Evolutionary conservation across 1,140 invertebrate genomes (phyloP), one percentile per base, ranked within the genome.

Genomic region (Sarcophaga bullata): DNA sequence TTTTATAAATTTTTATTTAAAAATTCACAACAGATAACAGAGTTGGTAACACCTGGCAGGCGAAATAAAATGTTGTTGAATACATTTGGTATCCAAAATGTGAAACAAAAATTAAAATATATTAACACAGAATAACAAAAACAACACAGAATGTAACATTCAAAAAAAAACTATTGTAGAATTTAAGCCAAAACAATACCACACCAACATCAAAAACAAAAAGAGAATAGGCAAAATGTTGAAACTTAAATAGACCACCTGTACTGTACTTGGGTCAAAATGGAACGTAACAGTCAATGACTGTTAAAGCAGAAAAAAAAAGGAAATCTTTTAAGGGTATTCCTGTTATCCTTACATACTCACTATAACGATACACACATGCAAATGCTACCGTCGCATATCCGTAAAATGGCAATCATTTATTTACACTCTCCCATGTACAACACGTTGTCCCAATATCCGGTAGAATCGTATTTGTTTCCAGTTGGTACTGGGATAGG

Each of bases 81-180:
- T 58, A 7, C n/a, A 58, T n/a, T 58, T 58, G 5, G 13, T 68
- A 78, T 19, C 75, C 75, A 9, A 78, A 37, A 17, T 49, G 48
- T 10, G 48, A 78, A 78, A 49, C 9, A 78, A 78, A 78, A 25
- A 58, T 2, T 17, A 49, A n/a, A 25, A 78, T 25, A 78, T 78
- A 52, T 78, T 78, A 78, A 78, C 75, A 78, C 25, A 50, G 19
- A 15, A 78, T 6, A 62, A 62, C 73, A 15, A 76, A 76, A 76
- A 49, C 49, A 76, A 17, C 10, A 13, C 25, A 3, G 10, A 73
- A 3, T 68, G 62, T 19, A 68, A 68, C 62, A 68, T 68, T 19
- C n/a, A 68, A 19, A 11, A 58, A 13, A 58, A n/a, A n/a, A n/a
- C n/a, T n/a, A n/a, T n/a, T n/a, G 0, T 58, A 4, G 7, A 13